Conservation (phyloP, 2,113 vertebrate genomes). For the Mustela nigripes region DNA sequence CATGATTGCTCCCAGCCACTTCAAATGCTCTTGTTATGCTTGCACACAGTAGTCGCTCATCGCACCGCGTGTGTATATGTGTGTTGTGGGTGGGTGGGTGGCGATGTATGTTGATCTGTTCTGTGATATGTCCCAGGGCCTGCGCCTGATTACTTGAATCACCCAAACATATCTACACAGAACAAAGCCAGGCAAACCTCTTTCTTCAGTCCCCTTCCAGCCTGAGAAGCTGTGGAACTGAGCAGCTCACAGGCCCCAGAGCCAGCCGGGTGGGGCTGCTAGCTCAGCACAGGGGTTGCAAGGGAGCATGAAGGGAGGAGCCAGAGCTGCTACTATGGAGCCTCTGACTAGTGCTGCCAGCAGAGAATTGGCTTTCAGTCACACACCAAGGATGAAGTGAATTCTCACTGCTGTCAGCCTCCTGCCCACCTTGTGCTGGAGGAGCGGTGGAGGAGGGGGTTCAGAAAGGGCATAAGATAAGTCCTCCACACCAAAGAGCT, state of each 20-base stretch:
- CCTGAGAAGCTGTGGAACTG: neutral
- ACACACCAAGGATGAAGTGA: neutral
- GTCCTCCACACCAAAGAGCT: neutral
- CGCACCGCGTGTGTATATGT: neutral
- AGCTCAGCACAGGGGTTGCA: neutral
- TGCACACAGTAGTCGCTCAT: neutral
- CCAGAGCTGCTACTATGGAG: neutral
- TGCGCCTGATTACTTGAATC: neutral
- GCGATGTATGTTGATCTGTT: neutral
- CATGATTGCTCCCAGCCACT: neutral
- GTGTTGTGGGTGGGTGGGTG: neutral
- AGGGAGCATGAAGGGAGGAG: constrained; percentile 20
- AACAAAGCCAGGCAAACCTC: neutral
- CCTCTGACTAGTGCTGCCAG: constrained; percentile 56
- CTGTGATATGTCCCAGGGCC: neutral
- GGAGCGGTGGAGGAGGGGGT: accelerated
- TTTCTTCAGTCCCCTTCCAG: neutral
- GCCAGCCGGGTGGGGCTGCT: neutral
- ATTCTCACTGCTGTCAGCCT: constrained; percentile 22
- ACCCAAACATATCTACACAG: neutral
- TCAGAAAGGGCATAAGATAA: neutral
- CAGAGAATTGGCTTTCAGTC: neutral
- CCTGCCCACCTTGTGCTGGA: neutral
- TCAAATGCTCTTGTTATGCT: constrained; percentile 5
- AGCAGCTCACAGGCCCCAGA: neutral